Base-by-base conservation (phyloP, 2,797 vertebrate genomes). In the Parotocinclus haroldoi region DNA sequence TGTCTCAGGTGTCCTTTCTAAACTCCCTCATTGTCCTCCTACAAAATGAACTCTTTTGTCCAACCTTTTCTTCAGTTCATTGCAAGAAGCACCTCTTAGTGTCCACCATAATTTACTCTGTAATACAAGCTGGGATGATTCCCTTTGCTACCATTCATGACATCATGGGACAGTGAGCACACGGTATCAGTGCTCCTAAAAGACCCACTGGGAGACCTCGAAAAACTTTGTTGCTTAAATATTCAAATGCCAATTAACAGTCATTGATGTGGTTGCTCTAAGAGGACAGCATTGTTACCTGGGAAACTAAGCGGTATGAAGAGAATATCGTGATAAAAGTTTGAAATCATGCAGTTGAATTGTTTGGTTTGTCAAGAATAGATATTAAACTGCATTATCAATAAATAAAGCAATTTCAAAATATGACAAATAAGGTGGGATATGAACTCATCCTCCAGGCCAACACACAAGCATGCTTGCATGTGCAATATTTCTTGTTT, bases 51-150 rank as follows among this genome's bases (percentile, higher is more conserved):
- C 80, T 76, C 89, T 88, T 90, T 93, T 94, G 92, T 94, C 82
- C 89, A 79, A 81, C 75, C 72, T 79, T 89, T 87, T 89, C 88
- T 88, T 87, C 86, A 84, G 91, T 91, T 92, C 90, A 91, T 91
- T 92, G 89, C 87, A 81, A 86, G 84, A 89, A 92, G 87, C 89
- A 86, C 90, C 89, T 93, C 88, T 93, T 92, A 91, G 91, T 91
- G 92, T 93, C 92, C 89, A 85, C 90, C 91, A 91, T 92, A 94
- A 93, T 93, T 94, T 90, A 86, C 87, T 83, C 87, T 86, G 93
- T 92, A 94, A 93, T 87, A 87, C 79, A 81, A 86, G 84, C 89
- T 72, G 74, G 71, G 87, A 91, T 89, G 86, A 73, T 83, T 75
- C 87, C 83, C 80, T 85, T 75, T 82, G 76, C 84, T 80, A 78